Evolutionary conservation across 2,888 invertebrate species (phyloP).

Genomic region (Rhagonycha fulva): DNA sequence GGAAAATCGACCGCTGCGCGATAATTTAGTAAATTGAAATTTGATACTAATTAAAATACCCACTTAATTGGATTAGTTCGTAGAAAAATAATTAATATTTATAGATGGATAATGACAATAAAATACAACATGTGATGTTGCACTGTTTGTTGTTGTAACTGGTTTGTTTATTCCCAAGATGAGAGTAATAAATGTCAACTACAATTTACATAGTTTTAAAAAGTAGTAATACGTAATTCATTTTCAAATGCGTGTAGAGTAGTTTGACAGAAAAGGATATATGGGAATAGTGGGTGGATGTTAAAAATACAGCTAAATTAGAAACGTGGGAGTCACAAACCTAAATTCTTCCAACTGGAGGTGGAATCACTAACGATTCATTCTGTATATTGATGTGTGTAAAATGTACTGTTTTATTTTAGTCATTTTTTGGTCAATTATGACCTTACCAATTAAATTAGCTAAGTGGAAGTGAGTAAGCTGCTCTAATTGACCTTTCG

Average conservation of each 20-base stretch:
- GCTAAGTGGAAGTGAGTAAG: neutral
- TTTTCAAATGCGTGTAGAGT: conserved; percentile 6
- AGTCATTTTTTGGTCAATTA: neutral
- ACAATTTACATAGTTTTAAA: conserved; percentile 14
- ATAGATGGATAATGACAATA: neutral
- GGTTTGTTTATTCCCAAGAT: neutral
- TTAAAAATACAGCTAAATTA: conserved; percentile 48
- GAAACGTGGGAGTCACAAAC: conserved; percentile 41
- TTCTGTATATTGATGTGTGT: conserved; percentile 29
- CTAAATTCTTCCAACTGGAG: conserved; percentile 45
- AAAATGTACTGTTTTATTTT: neutral
- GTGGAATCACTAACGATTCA: conserved; percentile 39
- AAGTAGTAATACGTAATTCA: conserved; percentile 13
- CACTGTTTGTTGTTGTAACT: neutral
- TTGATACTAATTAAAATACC: neutral
- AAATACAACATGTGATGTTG: neutral
- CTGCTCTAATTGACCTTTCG: neutral
- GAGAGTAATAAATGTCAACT: conserved; percentile 5
- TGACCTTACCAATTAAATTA: neutral
- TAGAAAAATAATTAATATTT: neutral
- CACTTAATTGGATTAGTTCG: neutral
- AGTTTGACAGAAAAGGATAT: conserved; percentile 29
- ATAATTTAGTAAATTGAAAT: neutral
- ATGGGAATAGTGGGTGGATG: conserved; percentile 39
- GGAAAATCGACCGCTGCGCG: neutral